Percentiles rank a stretch among this genome's conserved stretches.
phyloP scores from a whole-genome alignment of 2,113 vertebrate genomes.

The Notothenia rossii region DNA sequence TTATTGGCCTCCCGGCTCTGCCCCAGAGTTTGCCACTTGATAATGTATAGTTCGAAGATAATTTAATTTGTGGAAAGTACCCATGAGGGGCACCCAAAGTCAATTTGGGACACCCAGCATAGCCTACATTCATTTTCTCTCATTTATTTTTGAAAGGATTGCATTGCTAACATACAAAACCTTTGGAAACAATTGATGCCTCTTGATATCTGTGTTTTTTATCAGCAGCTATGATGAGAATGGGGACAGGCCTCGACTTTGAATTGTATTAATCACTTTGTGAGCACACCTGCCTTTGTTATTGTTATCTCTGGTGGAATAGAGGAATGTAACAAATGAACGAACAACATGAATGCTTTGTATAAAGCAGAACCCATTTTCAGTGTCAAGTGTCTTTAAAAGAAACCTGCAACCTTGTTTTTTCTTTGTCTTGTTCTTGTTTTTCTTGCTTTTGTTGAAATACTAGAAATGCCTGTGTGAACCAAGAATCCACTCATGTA shows the following conservation, averaged over 20 bases:
- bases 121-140: neutral
- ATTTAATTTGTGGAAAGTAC: conserved; percentile 15
- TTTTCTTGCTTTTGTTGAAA: too few species aligned
- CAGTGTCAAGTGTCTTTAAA: neutral
- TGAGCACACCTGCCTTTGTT: neutral
- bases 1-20: too few species aligned
- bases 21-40: neutral
- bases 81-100: neutral
- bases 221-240: neutral
- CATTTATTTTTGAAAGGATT: neutral
- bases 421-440: neutral
- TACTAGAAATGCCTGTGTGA: neutral
- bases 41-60: conserved; percentile 4
- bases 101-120: neutral
- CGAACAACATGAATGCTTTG: neutral
- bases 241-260: neutral
- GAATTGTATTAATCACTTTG: neutral
- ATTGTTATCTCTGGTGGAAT: neutral
- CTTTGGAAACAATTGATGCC: neutral
- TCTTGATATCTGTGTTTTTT: neutral
- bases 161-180: neutral
- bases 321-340: neutral
- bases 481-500: neutral
- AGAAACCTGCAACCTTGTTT: neutral
- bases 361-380: neutral